Conservation (phyloP, 2,888 invertebrate species). For the Agrenia bidenticulata region DNA sequence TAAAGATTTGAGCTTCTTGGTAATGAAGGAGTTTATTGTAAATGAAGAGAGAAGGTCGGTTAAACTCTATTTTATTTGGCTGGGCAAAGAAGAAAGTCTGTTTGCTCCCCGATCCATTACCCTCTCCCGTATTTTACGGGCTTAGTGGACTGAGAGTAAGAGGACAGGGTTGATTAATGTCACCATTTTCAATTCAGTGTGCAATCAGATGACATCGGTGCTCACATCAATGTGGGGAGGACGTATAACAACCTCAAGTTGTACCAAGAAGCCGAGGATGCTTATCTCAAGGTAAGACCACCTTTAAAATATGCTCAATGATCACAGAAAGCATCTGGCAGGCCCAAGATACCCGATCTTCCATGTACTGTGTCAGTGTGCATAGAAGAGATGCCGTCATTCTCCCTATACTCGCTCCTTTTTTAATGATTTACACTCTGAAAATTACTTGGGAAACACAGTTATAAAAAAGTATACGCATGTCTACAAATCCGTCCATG, state of each 20-base stretch:
- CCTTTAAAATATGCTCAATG: neutral
- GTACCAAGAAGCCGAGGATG: conserved; percentile 86
- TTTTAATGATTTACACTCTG: conserved; percentile 2
- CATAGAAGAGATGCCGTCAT: too few relatives aligned
- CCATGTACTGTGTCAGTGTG: too few relatives aligned
- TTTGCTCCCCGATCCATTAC: conserved; percentile 1
- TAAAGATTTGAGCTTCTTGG: neutral
- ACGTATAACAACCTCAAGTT: conserved; percentile 88
- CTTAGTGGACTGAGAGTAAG: conserved; percentile 15
- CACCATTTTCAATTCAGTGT: conserved; percentile 61
- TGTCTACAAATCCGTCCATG: too few relatives aligned
- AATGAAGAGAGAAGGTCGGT: conserved; percentile 4
- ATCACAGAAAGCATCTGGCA: neutral
- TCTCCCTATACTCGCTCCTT: neutral
- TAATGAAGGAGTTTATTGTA: neutral
- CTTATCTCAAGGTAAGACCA: conserved; percentile 72
- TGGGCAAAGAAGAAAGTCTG: conserved; percentile 6
- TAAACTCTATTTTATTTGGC: neutral
- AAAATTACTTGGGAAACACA: neutral
- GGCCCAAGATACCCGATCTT: too few relatives aligned
- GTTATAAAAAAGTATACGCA: too few relatives aligned
- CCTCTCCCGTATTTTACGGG: conserved; percentile 10
- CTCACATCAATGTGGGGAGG: conserved; percentile 94
- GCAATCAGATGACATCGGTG: conserved; percentile 93
- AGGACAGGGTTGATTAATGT: conserved; percentile 13